A percentile compares a stretch with the other conserved stretches of the same genome.
phyloP scores from a whole-genome alignment of 2,888 invertebrate species.

The Ophioninae sp. region DNA sequence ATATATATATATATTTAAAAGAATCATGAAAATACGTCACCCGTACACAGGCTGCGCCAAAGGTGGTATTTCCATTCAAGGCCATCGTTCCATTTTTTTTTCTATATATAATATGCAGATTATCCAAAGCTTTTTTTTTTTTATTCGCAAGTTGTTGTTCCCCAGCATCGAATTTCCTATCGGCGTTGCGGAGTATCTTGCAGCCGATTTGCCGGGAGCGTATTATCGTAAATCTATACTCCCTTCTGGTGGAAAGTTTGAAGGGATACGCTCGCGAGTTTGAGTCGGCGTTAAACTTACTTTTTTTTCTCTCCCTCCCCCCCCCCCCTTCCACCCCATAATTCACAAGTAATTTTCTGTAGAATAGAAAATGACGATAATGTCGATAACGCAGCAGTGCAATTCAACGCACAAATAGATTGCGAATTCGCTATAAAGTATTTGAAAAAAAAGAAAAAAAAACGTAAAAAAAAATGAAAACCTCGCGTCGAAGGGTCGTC shows the following conservation, averaged over 20 bases:
- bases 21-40: not conserved
- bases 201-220: not conserved
- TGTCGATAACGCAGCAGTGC: constrained; percentile 34
- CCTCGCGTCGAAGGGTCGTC: constrained; percentile 43
- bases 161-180: not conserved
- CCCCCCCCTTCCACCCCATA: not conserved
- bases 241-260: constrained; percentile 20
- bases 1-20: not conserved
- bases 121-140: not conserved
- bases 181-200: not conserved
- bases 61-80: not conserved
- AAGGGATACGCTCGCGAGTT: constrained; percentile 12
- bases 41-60: not conserved
- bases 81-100: not conserved
- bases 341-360: constrained; percentile 32
- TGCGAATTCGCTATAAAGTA: not conserved
- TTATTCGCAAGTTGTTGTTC: not conserved
- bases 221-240: constrained; percentile 19
- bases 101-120: not conserved
- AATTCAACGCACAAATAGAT: constrained; percentile 7
- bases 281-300: constrained; percentile 12
- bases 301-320: constrained; percentile 6
- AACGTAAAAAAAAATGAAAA: too few species aligned
- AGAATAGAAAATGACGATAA: constrained; percentile 8
- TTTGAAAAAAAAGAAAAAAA: too few species aligned